Percentiles rank a stretch among this genome's conserved stretches.
These are phyloP conservation scores for Pangasius larnaudii DNA, from an alignment of 2,797 vertebrate species.

Conservation along the genomic window DNA sequence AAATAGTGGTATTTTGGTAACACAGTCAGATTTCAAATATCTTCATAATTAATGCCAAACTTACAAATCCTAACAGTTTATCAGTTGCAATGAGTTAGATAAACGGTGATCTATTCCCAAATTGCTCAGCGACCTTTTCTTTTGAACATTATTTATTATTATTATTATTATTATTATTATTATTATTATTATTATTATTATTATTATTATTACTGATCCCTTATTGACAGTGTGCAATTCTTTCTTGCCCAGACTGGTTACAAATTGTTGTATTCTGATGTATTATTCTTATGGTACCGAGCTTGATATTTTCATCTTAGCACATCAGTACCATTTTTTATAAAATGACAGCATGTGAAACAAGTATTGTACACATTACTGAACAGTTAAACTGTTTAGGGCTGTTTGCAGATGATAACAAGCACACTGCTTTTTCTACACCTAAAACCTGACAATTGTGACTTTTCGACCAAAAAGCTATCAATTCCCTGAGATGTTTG, in stretches of 20 bases:
- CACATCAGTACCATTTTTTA: too few relatives aligned
- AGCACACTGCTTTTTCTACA: not conserved
- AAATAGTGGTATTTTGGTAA: not conserved
- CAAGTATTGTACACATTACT: not conserved
- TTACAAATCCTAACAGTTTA: not conserved
- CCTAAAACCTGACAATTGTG: not conserved
- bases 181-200: not conserved
- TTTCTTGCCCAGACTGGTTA: not conserved
- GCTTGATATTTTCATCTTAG: not conserved
- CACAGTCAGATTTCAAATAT: not conserved
- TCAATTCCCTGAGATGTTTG: not conserved
- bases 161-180: not conserved
- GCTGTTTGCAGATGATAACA: not conserved
- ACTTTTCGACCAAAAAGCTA: not conserved
- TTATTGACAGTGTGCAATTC: not conserved
- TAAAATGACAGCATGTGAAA: not conserved
- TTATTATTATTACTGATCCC: not conserved
- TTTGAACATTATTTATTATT: not conserved
- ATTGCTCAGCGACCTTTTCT: not conserved
- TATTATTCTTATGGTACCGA: not conserved
- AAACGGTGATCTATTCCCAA: not conserved
- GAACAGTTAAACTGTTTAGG: not conserved
- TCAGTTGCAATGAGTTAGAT: not conserved
- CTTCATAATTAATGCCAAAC: not conserved
- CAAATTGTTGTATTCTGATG: not conserved